Conservation (phyloP, 2,888 invertebrate species). For the Hedychridium roseum region DNA sequence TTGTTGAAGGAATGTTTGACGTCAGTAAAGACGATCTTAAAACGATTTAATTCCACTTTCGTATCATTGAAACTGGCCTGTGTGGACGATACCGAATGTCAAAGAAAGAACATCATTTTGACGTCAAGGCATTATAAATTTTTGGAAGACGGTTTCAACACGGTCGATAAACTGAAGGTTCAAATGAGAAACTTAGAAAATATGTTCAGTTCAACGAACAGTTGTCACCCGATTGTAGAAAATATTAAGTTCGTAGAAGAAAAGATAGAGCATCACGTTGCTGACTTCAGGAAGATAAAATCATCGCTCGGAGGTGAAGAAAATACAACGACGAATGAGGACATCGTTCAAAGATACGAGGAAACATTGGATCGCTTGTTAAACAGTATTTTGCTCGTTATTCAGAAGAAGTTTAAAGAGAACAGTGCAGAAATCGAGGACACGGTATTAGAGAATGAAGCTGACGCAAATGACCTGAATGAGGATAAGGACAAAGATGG, state of each 20-base stretch:
- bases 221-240: slow-evolving; percentile 50
- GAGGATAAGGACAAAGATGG: slow-evolving; percentile 59
- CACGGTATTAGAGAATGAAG: slow-evolving; percentile 48
- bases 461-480: slow-evolving; percentile 55
- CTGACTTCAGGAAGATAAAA: slow-evolving; percentile 48
- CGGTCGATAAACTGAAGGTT: slow-evolving; percentile 26
- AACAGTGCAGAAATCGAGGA: slow-evolving; percentile 44
- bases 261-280: slow-evolving; percentile 26
- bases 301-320: slow-evolving; percentile 46
- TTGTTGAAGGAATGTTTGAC: slow-evolving; percentile 38
- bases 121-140: slow-evolving; percentile 42
- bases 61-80: background rate
- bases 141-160: slow-evolving; percentile 34
- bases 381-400: slow-evolving; percentile 66
- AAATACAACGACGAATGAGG: slow-evolving; percentile 56
- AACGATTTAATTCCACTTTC: slow-evolving; percentile 27
- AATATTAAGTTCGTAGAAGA: slow-evolving; percentile 39
- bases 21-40: slow-evolving; percentile 28
- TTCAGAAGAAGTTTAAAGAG: slow-evolving; percentile 71
- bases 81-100: slow-evolving; percentile 4
- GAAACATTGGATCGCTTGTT: slow-evolving; percentile 64
- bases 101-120: slow-evolving; percentile 18
- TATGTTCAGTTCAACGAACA: slow-evolving; percentile 29
- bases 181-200: slow-evolving; percentile 26
- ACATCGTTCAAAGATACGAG: slow-evolving; percentile 2